These are phyloP conservation scores for Grammomys dolichurus DNA, from an alignment of 2,113 vertebrate genomes.

Conservation along the genomic window DNA sequence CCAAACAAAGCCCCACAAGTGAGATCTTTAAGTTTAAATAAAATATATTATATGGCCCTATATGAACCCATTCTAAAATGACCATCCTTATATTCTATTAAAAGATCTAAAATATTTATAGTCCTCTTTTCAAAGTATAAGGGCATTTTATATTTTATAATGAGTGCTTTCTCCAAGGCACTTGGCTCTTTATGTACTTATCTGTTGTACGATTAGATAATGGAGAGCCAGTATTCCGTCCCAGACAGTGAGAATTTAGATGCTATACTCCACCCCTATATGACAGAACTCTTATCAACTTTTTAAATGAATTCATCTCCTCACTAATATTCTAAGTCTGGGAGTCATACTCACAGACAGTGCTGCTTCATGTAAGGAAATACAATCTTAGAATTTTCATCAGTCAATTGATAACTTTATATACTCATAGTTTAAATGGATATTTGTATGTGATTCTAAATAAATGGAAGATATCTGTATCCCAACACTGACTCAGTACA, in stretches of 20 bases:
- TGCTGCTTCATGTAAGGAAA: not conserved
- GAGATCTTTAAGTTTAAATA: not conserved
- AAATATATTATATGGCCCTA: not conserved
- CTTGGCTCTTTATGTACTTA: not conserved
- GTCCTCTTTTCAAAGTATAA: not conserved
- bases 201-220: not conserved
- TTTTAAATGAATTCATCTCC: not conserved
- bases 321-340: not conserved
- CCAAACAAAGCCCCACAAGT: not conserved
- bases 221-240: not conserved
- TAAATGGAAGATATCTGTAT: not conserved
- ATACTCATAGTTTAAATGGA: not conserved
- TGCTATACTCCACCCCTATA: not conserved
- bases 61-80: not conserved
- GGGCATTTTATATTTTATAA: not conserved
- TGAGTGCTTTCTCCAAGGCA: not conserved
- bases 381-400: not conserved
- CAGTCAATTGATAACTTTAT: not conserved
- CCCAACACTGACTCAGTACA: not conserved
- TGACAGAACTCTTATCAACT: not conserved
- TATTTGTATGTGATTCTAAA: constrained; percentile 16
- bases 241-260: not conserved
- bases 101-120: not conserved
- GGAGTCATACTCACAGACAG: not conserved
- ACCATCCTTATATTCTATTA: not conserved